These are phyloP conservation scores for Botia kubotai DNA, from an alignment of 2,797 vertebrate genomes.

Conservation along the genomic window DNA sequence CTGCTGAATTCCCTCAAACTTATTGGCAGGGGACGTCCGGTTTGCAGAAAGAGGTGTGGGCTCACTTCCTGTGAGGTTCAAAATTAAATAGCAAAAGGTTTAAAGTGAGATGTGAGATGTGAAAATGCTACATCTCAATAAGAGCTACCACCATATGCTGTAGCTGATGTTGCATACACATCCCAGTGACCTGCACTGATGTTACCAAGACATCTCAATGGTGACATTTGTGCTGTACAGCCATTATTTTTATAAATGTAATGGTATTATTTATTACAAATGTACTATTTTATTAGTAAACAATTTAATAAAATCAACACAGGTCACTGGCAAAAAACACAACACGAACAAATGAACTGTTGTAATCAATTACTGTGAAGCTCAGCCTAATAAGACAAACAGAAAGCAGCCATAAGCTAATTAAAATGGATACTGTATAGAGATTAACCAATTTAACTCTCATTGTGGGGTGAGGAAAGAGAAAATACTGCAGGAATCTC, in stretches of 20 bases:
- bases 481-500: not conserved
- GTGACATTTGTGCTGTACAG: not conserved
- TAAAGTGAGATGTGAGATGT: not conserved
- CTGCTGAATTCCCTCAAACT: constrained; percentile 88
- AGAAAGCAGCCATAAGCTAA: not conserved
- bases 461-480: constrained; percentile 26
- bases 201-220: not conserved
- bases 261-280: not conserved
- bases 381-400: constrained; percentile 13
- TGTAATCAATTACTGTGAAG: not conserved
- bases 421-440: not conserved
- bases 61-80: constrained; percentile 79
- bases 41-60: constrained; percentile 79
- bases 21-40: constrained; percentile 77
- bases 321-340: not conserved
- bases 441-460: constrained; percentile 31
- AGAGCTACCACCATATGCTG: not conserved
- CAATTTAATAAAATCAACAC: not conserved
- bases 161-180: not conserved
- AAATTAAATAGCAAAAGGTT: constrained; percentile 25
- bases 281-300: too few species aligned
- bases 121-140: not conserved
- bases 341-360: not conserved
- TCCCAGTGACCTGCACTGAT: not conserved
- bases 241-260: not conserved